These are phyloP conservation scores for Homalodisca vitripennis DNA, from an alignment of 1,140 invertebrate species.

Conservation along the genomic window DNA sequence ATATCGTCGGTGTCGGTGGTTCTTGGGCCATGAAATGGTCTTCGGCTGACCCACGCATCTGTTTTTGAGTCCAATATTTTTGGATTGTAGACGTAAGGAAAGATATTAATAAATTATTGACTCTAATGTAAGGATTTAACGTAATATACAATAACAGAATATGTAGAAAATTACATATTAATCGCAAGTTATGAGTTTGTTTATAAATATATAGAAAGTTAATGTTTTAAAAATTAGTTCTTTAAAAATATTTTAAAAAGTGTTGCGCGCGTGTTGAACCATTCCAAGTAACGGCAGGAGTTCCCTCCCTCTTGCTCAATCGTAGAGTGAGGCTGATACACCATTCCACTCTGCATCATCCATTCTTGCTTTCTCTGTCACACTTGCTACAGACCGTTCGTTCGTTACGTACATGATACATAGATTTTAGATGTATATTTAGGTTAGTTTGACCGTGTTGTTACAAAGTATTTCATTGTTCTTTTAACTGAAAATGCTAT, in stretches of 20 bases:
- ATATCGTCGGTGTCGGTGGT: constrained; percentile 25
- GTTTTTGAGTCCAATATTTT: constrained; percentile 29
- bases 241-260: constrained; percentile 30
- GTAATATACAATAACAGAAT: constrained; percentile 35
- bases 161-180: constrained; percentile 34
- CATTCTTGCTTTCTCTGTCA: constrained; percentile 31
- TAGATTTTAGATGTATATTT: constrained; percentile 42
- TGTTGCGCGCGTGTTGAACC: constrained; percentile 32
- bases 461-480: constrained; percentile 38
- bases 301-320: constrained; percentile 30
- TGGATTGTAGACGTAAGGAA: constrained; percentile 24
- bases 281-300: constrained; percentile 24
- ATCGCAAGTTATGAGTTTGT: constrained; percentile 29
- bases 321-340: constrained; percentile 10
- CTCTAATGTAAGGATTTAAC: constrained; percentile 32
- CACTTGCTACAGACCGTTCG: background rate
- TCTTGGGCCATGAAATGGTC: constrained; percentile 17
- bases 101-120: constrained; percentile 34
- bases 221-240: constrained; percentile 34
- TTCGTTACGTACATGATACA: constrained; percentile 31
- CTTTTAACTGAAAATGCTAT: constrained; percentile 30
- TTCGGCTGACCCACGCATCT: background rate
- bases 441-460: constrained; percentile 41
- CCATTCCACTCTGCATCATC: constrained; percentile 25
- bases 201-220: constrained; percentile 37